phyloP scores from a whole-genome alignment of 1,140 invertebrate genomes.

The Mesaphorura yosii region DNA sequence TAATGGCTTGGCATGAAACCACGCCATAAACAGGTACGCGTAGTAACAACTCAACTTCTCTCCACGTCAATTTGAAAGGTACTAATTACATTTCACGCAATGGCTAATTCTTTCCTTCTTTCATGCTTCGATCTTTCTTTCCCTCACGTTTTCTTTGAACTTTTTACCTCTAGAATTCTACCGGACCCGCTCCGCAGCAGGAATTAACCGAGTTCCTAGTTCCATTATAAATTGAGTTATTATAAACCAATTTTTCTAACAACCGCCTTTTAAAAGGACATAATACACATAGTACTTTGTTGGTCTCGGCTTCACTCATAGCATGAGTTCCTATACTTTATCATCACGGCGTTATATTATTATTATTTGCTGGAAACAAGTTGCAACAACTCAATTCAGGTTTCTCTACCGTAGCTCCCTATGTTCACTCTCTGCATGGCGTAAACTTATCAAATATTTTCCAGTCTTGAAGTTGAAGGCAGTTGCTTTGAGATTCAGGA shows the following conservation, averaged over 20 bases:
- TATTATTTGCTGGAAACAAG: no score
- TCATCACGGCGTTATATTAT: no score
- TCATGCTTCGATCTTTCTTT: not conserved
- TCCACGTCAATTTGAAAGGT: constrained; percentile 32
- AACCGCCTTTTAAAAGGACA: constrained; percentile 12
- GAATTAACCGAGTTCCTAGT: not conserved
- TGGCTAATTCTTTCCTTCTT: constrained; percentile 28
- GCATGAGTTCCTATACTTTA: not conserved
- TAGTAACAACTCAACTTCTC: no score
- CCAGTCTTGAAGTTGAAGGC: no score
- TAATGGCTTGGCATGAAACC: no score
- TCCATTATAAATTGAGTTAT: constrained; percentile 30
- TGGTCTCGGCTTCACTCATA: not conserved
- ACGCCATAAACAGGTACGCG: no score
- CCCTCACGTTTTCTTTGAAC: not conserved
- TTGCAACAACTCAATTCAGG: no score
- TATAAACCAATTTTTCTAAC: constrained; percentile 31
- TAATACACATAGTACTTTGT: not conserved
- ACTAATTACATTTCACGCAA: constrained; percentile 33
- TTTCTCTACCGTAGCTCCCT: no score
- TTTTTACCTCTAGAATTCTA: not conserved
- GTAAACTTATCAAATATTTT: no score
- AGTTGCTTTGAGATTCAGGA: no score
- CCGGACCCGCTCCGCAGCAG: not conserved
- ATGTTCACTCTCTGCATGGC: no score